A percentile compares a stretch with the other conserved stretches of the same genome.
Conservation (phyloP, 2,113 vertebrate species). For the Girardinichthys multiradiatus region DNA sequence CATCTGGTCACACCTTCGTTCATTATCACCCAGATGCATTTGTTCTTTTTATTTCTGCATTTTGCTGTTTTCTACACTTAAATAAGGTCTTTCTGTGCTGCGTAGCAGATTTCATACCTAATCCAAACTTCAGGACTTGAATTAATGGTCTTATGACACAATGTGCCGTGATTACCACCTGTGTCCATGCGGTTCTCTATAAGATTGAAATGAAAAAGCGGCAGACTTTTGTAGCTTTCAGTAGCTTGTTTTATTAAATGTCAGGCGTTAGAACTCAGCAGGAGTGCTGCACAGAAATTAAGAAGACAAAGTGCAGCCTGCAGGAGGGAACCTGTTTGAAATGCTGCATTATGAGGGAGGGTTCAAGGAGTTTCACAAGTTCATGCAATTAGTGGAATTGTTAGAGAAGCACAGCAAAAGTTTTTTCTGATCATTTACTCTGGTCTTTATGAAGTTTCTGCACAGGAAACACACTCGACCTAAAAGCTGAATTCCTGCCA, state of each 20-base stretch:
- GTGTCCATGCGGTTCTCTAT: neutral
- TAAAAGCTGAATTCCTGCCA: conserved; percentile 12
- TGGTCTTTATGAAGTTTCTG: neutral
- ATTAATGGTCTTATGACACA: neutral
- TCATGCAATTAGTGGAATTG: neutral
- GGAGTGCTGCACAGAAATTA: neutral
- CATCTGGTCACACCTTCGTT: neutral
- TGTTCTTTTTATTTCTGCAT: neutral
- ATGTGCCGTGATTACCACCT: conserved; percentile 9
- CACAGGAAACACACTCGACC: conserved; percentile 6
- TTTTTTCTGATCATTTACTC: neutral
- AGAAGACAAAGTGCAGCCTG: neutral
- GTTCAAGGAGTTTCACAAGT: neutral
- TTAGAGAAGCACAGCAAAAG: neutral
- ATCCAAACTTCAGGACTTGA: neutral
- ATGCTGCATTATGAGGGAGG: neutral
- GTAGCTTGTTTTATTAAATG: neutral
- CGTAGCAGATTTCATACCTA: neutral
- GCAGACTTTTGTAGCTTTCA: neutral
- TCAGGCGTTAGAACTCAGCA: neutral
- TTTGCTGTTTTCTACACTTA: neutral
- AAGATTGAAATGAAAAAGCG: neutral
- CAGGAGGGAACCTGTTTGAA: neutral
- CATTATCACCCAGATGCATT: neutral
- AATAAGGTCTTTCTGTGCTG: neutral